Evolutionary conservation across 1,140 invertebrate species (phyloP), one percentile per base, ranked within the genome.

Genomic region (Tetragonula clypearis): DNA sequence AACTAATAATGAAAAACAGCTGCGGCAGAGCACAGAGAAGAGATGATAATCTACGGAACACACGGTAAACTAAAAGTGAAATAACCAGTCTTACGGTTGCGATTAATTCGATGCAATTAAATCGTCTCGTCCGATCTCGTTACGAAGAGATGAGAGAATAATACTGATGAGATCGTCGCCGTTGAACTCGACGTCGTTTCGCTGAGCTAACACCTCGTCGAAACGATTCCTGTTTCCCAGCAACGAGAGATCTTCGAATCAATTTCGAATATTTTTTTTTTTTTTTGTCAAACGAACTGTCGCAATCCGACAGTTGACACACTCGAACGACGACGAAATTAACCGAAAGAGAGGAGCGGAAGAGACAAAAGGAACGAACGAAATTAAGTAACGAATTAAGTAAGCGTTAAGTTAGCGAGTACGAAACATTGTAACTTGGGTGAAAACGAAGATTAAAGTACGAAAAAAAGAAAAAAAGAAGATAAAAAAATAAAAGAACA

Each of bases 31-130:
- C 53, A 60, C 35, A 23, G n/a, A 23, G n/a, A 12, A 30, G 1
- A 23, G 58, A 12, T n/a, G n/a, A 23, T 79, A 49, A 49, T 49
- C 41, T 49, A 76, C 58, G 26, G 15, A 35, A 41, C 15, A n/a
- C 23, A 58, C 55, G 62, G 5, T 71, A 71, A 84, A 79, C 23
- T 79, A 84, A 76, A 30, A 55, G 17, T 30, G 66, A 79, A 69
- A 79, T 35, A 66, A 78, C 23, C 82, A 84, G 82, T 84, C 82
- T 84, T 72, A 84, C 53, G 82, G 65, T 84, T 79, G 55, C 82
- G 66, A 71, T 69, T 71, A 66, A 71, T 60, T 49, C 75, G 75
- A 71, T 53, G 53, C 56, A 65, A 66, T 77, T 55, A 65, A 30
- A 30, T 30, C 56, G 41, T 53, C 55, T 71, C 49, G 79, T 72